phyloP scores from a whole-genome alignment of 2,113 vertebrate species.

The Cynocephalus volans region DNA sequence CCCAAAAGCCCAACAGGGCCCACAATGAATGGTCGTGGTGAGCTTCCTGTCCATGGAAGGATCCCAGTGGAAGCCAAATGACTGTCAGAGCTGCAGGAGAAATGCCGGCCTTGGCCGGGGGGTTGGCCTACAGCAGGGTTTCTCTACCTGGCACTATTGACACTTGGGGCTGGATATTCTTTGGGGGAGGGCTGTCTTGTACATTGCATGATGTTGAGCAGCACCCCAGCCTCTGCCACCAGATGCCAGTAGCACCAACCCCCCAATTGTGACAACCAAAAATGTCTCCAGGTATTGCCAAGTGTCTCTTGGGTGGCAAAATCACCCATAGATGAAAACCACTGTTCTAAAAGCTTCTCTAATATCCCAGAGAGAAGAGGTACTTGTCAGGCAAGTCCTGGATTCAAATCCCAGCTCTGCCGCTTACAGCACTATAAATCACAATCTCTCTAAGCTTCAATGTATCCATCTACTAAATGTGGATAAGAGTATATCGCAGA shows the following conservation, averaged over 20 bases:
- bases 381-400: background rate
- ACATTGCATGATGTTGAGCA: too few species aligned
- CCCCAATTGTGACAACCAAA: background rate
- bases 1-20: background rate
- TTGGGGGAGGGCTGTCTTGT: background rate
- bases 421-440: too few species aligned
- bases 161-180: fast-evolving
- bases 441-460: background rate
- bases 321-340: background rate
- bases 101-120: background rate
- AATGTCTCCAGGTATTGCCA: background rate
- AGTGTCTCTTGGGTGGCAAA: background rate
- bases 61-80: background rate
- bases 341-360: background rate
- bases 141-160: background rate
- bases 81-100: too few species aligned
- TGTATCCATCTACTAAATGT: background rate
- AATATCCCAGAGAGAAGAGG: background rate
- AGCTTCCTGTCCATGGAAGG: background rate
- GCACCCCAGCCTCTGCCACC: background rate
- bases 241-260: background rate
- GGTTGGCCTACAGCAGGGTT: too few species aligned
- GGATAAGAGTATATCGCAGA: background rate
- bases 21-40: background rate
- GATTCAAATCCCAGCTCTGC: constrained; percentile 7